Percentiles rank a stretch among this genome's conserved stretches.
These are phyloP conservation scores for Nasonia vitripennis DNA, from an alignment of 1,140 invertebrate species.

Conservation along the genomic window DNA sequence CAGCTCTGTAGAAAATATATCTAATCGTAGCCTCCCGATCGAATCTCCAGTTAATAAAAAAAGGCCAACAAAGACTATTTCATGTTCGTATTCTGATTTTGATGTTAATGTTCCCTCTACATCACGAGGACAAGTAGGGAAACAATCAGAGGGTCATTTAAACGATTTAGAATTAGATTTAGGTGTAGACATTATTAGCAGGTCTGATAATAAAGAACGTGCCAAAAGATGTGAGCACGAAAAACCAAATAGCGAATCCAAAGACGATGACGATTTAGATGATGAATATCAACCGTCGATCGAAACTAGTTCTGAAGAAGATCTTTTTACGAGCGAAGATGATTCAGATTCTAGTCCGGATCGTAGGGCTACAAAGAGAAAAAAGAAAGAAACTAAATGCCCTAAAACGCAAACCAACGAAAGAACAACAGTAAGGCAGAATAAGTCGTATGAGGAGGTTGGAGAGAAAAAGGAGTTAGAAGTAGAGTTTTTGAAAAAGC, in stretches of 20 bases:
- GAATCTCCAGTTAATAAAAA: too few relatives aligned
- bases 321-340: too few relatives aligned
- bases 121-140: too few relatives aligned
- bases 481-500: conserved; percentile 29
- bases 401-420: not conserved
- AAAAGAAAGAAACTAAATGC: not conserved
- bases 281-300: not conserved
- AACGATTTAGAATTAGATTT: not conserved
- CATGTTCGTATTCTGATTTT: too few relatives aligned
- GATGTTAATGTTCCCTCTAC: too few relatives aligned
- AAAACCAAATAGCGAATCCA: not conserved
- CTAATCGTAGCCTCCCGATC: too few relatives aligned
- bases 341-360: not conserved
- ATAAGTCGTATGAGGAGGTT: not conserved
- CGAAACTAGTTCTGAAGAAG: too few relatives aligned
- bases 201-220: not conserved
- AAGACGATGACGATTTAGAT: too few relatives aligned
- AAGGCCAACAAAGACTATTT: too few relatives aligned
- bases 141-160: too few relatives aligned
- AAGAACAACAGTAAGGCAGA: too few relatives aligned
- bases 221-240: not conserved
- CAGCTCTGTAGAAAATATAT: too few relatives aligned
- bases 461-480: not conserved
- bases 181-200: not conserved
- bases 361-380: not conserved